Base-by-base conservation (phyloP, 2,888 invertebrate species). In the Drosophila silvestris region DNA sequence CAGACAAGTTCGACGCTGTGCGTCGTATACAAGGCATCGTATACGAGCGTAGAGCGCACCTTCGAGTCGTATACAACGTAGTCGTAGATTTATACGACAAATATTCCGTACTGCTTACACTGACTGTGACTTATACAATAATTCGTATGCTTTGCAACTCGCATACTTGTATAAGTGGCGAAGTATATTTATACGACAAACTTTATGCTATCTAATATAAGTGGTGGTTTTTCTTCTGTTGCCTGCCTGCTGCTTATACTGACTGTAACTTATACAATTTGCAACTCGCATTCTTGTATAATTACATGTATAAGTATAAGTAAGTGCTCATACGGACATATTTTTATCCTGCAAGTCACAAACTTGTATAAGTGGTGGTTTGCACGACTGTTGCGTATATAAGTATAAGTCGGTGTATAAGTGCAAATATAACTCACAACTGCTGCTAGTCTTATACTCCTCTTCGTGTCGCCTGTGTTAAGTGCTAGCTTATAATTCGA, bases 401-500 rank as follows among this genome's bases (percentile, higher is more conserved):
- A 35, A 26, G 28, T 56, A 32, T 52, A 12, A n/a, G n/a, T 12
- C 4, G 0, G 5, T 16, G 9, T 37, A 28, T 52, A 52, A 52
- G 52, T 30, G 12, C 52, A n/a, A 47, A 26, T 26, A 16, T 47
- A 26, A 26, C 22, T 22, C 47, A 22, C 33, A 22, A 26, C 32
- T 33, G 44, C n/a, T 41, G 39, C 33, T 0, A 0, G 5, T 30
- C 54, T 50, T 56, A 56, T 65, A 71, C 26, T 32, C 14, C 26
- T 41, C 10, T 41, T 16, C 5, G 19, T 16, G 14, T 14, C 19
- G n/a, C 0, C 28, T 28, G 19, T 35, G 32, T 30, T 47, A 16
- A 60, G 5, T 26, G 5, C 5, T 3, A 52, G 1, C 71, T 57
- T 71, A 71, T 66, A 71, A 59, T 59, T 53, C 58, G 10, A 70